Conservation (phyloP, 1,140 invertebrate species). For the Agrilus planipennis region DNA sequence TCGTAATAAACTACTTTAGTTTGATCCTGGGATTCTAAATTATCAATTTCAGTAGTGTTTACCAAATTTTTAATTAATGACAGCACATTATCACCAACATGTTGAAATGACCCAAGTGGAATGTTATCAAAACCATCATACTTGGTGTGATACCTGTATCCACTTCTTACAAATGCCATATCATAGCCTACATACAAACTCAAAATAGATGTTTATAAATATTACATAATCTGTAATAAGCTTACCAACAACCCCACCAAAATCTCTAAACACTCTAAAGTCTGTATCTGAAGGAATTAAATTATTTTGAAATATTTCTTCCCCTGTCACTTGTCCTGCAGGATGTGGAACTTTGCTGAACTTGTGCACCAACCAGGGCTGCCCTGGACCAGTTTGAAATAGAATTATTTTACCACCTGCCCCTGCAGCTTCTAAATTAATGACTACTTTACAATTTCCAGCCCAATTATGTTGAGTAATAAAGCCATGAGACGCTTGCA, state of each 20-base stretch:
- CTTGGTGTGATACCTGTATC: conserved; percentile 67
- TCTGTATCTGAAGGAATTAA: conserved; percentile 69
- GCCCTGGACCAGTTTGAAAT: conserved; percentile 58
- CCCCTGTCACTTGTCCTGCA: conserved; percentile 51
- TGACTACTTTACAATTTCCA: conserved; percentile 46
- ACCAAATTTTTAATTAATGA: conserved; percentile 39
- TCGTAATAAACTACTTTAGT: conserved; percentile 44
- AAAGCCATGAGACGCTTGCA: conserved; percentile 66
- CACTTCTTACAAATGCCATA: conserved; percentile 63
- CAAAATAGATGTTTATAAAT: not conserved
- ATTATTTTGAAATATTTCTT: conserved; percentile 66
- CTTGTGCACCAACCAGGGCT: conserved; percentile 50
- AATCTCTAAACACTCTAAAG: conserved; percentile 64
- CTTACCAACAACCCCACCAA: conserved; percentile 34
- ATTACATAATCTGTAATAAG: not conserved
- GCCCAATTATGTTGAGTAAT: conserved; percentile 66
- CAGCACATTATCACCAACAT: conserved; percentile 50
- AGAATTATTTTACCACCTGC: conserved; percentile 62
- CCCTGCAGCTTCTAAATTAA: conserved; percentile 70
- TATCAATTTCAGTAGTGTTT: conserved; percentile 28
- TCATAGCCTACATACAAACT: conserved; percentile 60
- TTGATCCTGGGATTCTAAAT: not conserved
- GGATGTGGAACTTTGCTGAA: conserved; percentile 46
- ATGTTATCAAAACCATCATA: conserved; percentile 53
- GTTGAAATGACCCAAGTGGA: conserved; percentile 51